Evolutionary conservation across 2,113 vertebrate species (phyloP).

Genomic region (Rhizomys pruinosus): DNA sequence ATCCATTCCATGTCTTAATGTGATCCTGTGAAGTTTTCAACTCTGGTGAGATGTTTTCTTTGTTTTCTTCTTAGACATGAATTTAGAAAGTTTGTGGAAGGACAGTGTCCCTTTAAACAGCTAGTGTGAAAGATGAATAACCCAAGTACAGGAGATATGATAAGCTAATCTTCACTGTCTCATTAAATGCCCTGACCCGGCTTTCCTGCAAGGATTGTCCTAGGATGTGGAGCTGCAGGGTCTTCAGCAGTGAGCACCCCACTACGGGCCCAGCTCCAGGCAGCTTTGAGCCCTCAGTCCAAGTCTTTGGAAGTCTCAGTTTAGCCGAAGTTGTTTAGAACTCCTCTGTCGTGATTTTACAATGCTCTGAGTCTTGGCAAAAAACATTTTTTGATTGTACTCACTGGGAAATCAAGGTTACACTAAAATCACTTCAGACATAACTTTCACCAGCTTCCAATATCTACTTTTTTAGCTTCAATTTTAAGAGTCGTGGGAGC

Average conservation of each 20-base stretch:
- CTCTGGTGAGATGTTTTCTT: neutral
- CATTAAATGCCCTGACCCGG: neutral
- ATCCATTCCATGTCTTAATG: too few species aligned
- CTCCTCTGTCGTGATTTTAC: fast-evolving
- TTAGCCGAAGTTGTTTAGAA: neutral
- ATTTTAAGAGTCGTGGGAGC: too few species aligned
- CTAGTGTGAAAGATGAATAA: neutral
- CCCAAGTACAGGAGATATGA: neutral
- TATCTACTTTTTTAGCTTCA: neutral
- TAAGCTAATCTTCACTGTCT: neutral
- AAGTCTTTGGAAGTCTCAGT: neutral
- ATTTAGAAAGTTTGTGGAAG: neutral
- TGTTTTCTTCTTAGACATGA: neutral
- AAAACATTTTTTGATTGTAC: neutral
- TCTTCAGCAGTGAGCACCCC: too few species aligned
- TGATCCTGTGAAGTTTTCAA: neutral
- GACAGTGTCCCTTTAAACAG: neutral
- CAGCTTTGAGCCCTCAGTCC: fast-evolving
- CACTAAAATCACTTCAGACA: neutral
- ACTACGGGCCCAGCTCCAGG: fast-evolving
- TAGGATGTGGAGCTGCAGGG: neutral
- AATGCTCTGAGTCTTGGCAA: neutral
- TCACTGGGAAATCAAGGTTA: neutral
- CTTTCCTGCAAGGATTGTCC: neutral
- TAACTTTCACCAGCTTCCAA: neutral